Evolutionary conservation across 1,140 invertebrate genomes (phyloP).

Genomic region (Lepidurus couesii): DNA sequence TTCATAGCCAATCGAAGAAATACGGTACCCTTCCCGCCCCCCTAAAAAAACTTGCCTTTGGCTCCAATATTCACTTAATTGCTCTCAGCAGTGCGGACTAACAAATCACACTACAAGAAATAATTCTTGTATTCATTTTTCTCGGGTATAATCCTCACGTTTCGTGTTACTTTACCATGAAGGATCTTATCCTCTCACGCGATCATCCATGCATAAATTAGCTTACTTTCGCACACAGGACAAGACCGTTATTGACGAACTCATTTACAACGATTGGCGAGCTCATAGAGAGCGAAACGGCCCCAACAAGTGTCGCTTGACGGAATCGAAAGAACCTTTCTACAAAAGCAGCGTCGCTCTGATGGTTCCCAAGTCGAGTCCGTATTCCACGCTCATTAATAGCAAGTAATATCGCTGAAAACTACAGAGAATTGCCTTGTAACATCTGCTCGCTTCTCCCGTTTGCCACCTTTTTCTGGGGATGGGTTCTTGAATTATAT

Average conservation of each 20-base stretch:
- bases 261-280: not conserved
- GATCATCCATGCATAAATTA: no score
- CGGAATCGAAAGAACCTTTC: not conserved
- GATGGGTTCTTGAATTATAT: no score
- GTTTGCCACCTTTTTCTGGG: no score
- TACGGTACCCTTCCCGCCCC: not conserved
- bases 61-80: no score
- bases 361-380: conserved; percentile 3
- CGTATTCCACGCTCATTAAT: not conserved
- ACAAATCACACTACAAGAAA: no score
- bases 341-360: not conserved
- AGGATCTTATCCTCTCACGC: no score
- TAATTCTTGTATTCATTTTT: no score
- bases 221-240: not conserved
- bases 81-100: no score
- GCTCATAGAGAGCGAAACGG: not conserved
- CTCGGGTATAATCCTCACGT: no score
- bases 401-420: not conserved
- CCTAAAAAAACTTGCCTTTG: no score
- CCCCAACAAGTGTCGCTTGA: conserved; percentile 3
- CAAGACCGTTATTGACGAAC: not conserved
- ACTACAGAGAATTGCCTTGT: not conserved
- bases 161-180: no score
- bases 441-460: no score
- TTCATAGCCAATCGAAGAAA: not conserved